A percentile compares a stretch with the other conserved stretches of the same genome.
Evolutionary conservation across 2,888 invertebrate species (phyloP).

Genomic region (Pammene aurita): DNA sequence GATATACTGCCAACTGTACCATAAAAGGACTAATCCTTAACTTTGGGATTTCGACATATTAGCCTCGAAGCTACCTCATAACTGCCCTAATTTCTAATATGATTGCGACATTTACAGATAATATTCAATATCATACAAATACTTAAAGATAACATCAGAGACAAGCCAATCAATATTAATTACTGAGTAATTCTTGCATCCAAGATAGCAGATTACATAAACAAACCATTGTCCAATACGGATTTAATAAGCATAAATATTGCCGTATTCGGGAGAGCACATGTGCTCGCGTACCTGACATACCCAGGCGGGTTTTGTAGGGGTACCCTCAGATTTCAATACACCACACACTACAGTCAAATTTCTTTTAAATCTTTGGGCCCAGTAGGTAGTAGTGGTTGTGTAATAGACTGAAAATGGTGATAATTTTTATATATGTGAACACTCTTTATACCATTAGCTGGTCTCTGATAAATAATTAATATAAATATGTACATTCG

Average conservation of each 20-base stretch:
- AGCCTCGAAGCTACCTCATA: slow-evolving; percentile 34
- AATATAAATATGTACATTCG: slow-evolving; percentile 22
- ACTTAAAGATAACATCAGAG: slow-evolving; percentile 43
- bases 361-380: not conserved
- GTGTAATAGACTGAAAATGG: too few relatives aligned
- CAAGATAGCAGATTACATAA: not conserved
- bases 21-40: slow-evolving; percentile 5
- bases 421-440: not conserved
- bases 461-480: slow-evolving; percentile 24
- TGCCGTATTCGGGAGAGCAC: too few relatives aligned
- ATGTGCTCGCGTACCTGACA: not conserved
- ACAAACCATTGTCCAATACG: not conserved
- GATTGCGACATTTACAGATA: slow-evolving; percentile 39
- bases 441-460: slow-evolving; percentile 2
- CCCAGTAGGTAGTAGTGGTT: not conserved
- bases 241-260: too few relatives aligned
- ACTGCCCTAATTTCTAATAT: slow-evolving; percentile 25
- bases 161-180: slow-evolving; percentile 6
- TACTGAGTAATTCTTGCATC: not conserved
- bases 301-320: not conserved
- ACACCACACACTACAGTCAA: not conserved
- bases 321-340: too few relatives aligned
- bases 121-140: slow-evolving; percentile 39
- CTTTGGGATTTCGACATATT: slow-evolving; percentile 12
- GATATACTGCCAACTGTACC: slow-evolving; percentile 1